Conservation (phyloP, 2,888 invertebrate genomes). For the Morpho helenor region DNA sequence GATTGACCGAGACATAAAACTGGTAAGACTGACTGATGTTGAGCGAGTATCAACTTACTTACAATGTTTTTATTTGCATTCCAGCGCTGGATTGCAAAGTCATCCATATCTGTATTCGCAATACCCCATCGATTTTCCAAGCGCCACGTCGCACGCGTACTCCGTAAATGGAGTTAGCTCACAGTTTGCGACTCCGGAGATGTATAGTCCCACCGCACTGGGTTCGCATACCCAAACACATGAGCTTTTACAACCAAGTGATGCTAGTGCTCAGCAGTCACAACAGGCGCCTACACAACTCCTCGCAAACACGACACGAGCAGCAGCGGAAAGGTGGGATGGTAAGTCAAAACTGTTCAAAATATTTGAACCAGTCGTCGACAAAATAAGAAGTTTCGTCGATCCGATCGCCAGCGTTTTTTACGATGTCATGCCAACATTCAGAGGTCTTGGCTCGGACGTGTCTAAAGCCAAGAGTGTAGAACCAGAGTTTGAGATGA, state of each 20-base stretch:
- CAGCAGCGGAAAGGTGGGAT: slow-evolving; percentile 72
- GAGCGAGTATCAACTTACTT: slow-evolving; percentile 7
- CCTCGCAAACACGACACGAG: slow-evolving; percentile 63
- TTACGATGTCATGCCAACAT: slow-evolving; percentile 65
- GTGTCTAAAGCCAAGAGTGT: slow-evolving; percentile 52
- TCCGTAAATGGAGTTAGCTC: slow-evolving; percentile 72
- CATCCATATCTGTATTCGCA: slow-evolving; percentile 75
- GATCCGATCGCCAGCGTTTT: slow-evolving; percentile 65
- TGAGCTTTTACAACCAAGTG: slow-evolving; percentile 66
- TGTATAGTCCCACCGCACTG: slow-evolving; percentile 67
- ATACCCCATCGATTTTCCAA: slow-evolving; percentile 77
- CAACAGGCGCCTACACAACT: slow-evolving; percentile 68
- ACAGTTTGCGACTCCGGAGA: slow-evolving; percentile 70
- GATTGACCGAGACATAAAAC: slow-evolving; percentile 10
- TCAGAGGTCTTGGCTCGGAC: slow-evolving; percentile 62
- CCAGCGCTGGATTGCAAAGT: slow-evolving; percentile 73
- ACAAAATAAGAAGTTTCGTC: slow-evolving; percentile 54
- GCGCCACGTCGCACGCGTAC: slow-evolving; percentile 76
- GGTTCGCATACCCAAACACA: slow-evolving; percentile 58
- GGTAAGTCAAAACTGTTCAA: slow-evolving; percentile 73
- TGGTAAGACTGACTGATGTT: slow-evolving; percentile 7
- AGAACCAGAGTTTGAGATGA: slow-evolving; percentile 43
- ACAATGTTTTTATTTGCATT: slow-evolving; percentile 56
- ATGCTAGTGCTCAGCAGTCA: slow-evolving; percentile 74
- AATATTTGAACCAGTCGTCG: slow-evolving; percentile 66